Conservation (phyloP, 2,888 invertebrate species). For the Poecilus cupreus region DNA sequence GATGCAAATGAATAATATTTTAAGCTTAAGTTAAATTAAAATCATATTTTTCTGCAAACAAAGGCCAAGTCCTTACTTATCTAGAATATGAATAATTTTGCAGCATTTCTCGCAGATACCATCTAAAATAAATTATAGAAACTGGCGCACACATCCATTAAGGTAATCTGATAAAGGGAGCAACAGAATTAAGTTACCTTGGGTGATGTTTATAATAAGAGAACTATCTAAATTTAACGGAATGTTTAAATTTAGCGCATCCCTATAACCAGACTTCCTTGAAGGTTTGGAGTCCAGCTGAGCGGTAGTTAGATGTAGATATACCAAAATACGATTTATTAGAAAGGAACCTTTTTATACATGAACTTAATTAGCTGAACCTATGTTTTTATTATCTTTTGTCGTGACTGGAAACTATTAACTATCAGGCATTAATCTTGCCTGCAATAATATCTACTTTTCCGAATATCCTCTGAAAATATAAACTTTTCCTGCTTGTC, state of each 20-base stretch:
- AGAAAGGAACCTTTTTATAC: slow-evolving; percentile 44
- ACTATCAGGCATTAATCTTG: slow-evolving; percentile 32
- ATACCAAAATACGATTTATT: slow-evolving; percentile 43
- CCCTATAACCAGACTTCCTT: neutral
- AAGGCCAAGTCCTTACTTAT: neutral
- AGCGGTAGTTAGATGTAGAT: slow-evolving; percentile 42
- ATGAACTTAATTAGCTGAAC: slow-evolving; percentile 47
- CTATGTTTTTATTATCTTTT: slow-evolving; percentile 55
- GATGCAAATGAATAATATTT: no score
- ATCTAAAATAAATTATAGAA: slow-evolving; percentile 34
- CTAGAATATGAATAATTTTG: slow-evolving; percentile 18
- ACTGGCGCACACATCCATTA: neutral
- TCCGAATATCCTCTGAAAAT: neutral
- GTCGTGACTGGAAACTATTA: slow-evolving; percentile 44
- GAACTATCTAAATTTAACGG: slow-evolving; percentile 28
- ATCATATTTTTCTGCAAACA: neutral
- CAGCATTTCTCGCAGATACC: neutral
- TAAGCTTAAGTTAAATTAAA: neutral
- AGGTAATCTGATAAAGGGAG: neutral
- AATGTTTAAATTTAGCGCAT: slow-evolving; percentile 28
- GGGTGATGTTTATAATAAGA: neutral
- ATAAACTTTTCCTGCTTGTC: neutral
- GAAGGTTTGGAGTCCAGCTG: slow-evolving; percentile 7
- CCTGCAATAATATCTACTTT: slow-evolving; percentile 42
- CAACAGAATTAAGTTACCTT: slow-evolving; percentile 12